phyloP scores from a whole-genome alignment of 1,140 invertebrate genomes.

The Eriocheir sinensis region DNA sequence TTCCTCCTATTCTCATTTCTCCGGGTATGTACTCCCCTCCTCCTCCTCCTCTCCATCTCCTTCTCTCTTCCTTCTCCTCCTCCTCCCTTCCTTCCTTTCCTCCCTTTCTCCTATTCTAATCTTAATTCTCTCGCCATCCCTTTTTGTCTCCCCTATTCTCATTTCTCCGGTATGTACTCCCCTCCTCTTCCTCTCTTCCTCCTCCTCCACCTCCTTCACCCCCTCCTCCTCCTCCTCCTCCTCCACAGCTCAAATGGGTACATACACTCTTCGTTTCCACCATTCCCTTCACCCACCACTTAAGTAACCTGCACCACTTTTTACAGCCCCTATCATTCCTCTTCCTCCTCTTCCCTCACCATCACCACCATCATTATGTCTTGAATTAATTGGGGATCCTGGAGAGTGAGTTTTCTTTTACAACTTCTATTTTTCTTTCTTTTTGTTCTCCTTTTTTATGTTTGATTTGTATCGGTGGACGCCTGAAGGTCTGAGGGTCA shows the following conservation, averaged over 20 bases:
- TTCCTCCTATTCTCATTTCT: background rate
- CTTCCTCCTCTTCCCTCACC: too few species aligned
- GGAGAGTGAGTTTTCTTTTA: too few species aligned
- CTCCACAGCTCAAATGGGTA: too few species aligned
- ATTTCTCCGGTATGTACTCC: background rate
- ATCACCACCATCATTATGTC: background rate
- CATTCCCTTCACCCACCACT: too few species aligned
- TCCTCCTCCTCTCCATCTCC: background rate
- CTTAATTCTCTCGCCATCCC: background rate
- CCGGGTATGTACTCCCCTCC: background rate
- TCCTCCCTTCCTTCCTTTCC: background rate
- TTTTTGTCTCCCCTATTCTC: background rate
- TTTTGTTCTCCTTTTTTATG: too few species aligned
- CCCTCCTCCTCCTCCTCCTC: background rate
- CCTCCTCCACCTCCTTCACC: background rate
- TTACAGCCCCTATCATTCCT: too few species aligned
- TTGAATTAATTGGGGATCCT: too few species aligned
- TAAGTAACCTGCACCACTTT: too few species aligned
- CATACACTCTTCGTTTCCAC: too few species aligned
- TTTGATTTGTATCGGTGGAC: too few species aligned
- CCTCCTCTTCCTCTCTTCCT: background rate
- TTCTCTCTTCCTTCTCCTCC: background rate
- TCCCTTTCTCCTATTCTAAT: background rate
- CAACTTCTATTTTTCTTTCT: too few species aligned
- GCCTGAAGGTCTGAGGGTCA: too few species aligned